These are phyloP conservation scores for Dorcus hopei DNA, from an alignment of 2,888 invertebrate genomes.

Conservation along the genomic window DNA sequence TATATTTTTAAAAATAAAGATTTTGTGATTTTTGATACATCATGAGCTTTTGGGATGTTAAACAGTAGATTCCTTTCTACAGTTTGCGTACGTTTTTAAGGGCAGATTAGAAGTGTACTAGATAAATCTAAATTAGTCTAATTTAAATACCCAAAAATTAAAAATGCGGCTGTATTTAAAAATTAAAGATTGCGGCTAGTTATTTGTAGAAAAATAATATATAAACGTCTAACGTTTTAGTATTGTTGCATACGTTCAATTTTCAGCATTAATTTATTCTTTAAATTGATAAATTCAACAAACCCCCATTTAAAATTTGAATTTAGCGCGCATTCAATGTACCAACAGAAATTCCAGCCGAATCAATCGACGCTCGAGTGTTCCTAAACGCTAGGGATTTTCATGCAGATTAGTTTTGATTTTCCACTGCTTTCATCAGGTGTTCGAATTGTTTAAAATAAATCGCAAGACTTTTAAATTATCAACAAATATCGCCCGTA, in stretches of 20 bases:
- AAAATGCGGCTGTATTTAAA: background rate
- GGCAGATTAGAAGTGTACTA: background rate
- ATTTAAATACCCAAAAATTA: background rate
- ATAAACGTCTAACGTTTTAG: too few relatives aligned
- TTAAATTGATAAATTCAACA: too few relatives aligned
- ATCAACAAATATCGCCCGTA: background rate
- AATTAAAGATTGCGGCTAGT: background rate
- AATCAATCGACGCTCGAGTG: background rate
- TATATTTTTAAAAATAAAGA: constrained; percentile 21
- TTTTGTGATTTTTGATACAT: constrained; percentile 19
- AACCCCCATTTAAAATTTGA: background rate
- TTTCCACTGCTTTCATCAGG: constrained; percentile 8
- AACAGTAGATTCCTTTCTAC: too few relatives aligned
- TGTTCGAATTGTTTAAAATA: constrained; percentile 15
- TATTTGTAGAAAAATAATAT: background rate
- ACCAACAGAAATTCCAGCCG: background rate
- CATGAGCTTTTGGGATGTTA: too few relatives aligned
- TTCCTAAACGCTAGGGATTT: constrained; percentile 8
- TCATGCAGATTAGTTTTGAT: constrained; percentile 13
- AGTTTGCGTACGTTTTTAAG: too few relatives aligned
- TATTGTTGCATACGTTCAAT: too few relatives aligned
- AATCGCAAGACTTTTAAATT: constrained; percentile 4
- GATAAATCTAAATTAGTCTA: background rate
- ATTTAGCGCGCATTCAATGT: constrained; percentile 1
- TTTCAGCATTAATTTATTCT: too few relatives aligned